Evolutionary conservation across 2,888 invertebrate genomes (phyloP).

Genomic region (Phlogophora meticulosa): DNA sequence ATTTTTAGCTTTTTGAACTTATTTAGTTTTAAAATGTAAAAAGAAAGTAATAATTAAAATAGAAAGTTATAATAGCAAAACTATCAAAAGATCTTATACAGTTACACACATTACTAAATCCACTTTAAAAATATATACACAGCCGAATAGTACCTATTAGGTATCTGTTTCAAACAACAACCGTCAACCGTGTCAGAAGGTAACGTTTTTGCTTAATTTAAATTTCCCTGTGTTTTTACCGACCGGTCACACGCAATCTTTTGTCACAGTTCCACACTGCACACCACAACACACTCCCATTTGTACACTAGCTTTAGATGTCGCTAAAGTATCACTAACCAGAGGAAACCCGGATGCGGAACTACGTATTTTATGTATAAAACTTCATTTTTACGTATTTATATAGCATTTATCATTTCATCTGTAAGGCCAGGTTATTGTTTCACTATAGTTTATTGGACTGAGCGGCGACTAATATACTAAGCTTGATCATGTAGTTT

Average conservation of each 20-base stretch:
- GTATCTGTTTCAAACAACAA: too few species aligned
- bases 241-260: background rate
- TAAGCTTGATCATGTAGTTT: conserved; percentile 58
- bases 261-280: background rate
- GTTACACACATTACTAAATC: too few species aligned
- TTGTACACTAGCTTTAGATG: conserved; percentile 52
- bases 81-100: too few species aligned
- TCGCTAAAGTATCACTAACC: conserved; percentile 59
- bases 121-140: too few species aligned
- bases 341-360: conserved; percentile 10
- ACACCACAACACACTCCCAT: background rate
- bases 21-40: too few species aligned
- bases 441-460: conserved; percentile 7
- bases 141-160: too few species aligned
- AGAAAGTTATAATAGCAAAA: too few species aligned
- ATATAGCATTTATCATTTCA: conserved; percentile 13
- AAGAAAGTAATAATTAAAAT: too few species aligned
- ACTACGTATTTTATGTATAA: conserved; percentile 14
- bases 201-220: too few species aligned
- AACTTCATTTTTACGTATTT: conserved; percentile 33
- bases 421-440: background rate
- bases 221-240: background rate
- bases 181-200: too few species aligned
- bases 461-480: conserved; percentile 43
- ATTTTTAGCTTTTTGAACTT: too few species aligned